A percentile compares a stretch with the other conserved stretches of the same genome.
Conservation (phyloP, 2,888 invertebrate species). For the Lasioglossum morio region DNA sequence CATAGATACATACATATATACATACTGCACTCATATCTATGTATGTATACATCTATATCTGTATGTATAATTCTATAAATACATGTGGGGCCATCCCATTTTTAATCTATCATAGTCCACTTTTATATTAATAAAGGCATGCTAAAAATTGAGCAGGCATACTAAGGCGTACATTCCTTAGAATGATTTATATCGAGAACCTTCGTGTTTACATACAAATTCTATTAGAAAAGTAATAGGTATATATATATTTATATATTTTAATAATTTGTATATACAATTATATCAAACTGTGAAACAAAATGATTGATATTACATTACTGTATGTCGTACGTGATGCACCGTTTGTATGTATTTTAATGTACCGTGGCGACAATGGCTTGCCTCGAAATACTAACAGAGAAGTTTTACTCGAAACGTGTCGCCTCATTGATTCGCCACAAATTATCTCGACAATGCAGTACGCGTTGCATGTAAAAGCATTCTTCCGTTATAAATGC, state of each 20-base stretch:
- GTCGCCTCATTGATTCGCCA: neutral
- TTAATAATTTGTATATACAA: conserved; percentile 49
- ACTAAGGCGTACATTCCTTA: conserved; percentile 55
- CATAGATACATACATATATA: conserved; percentile 59
- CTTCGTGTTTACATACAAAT: conserved; percentile 48
- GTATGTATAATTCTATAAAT: conserved; percentile 66
- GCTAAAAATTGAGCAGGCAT: conserved; percentile 63
- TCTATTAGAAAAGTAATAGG: conserved; percentile 56
- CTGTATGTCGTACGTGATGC: conserved; percentile 6
- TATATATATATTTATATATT: conserved; percentile 35
- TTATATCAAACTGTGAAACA: conserved; percentile 45
- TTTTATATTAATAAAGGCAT: conserved; percentile 71
- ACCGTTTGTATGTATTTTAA: conserved; percentile 21
- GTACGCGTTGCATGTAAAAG: conserved; percentile 47
- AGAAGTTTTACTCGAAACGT: conserved; percentile 28
- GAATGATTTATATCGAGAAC: conserved; percentile 46
- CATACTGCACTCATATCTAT: conserved; percentile 54
- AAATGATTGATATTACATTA: conserved; percentile 39
- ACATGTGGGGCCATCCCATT: conserved; percentile 68
- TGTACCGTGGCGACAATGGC: conserved; percentile 16
- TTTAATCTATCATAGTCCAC: conserved; percentile 71
- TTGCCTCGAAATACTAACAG: conserved; percentile 29
- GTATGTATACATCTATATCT: conserved; percentile 1
- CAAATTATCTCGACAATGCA: conserved; percentile 46
- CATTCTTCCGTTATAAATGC: conserved; percentile 42